Evolutionary conservation across 1,140 invertebrate genomes (phyloP).

Genomic region (Bradysia coprophila): DNA sequence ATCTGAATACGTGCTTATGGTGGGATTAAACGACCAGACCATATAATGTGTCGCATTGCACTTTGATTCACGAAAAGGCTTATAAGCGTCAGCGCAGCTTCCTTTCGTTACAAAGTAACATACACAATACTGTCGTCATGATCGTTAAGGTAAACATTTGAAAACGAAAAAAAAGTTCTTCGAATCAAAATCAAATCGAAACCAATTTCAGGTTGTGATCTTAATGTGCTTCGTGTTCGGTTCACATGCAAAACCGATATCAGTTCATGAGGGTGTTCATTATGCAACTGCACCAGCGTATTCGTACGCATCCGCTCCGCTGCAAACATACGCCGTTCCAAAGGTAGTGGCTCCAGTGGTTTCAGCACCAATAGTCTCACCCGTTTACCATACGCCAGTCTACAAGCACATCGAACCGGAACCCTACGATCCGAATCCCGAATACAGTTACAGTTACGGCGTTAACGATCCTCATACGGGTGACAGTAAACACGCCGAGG

Average conservation of each 20-base stretch:
- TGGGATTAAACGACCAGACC: too few species aligned
- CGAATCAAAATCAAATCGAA: not conserved
- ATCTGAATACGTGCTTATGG: too few species aligned
- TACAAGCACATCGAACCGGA: slow-evolving; percentile 26
- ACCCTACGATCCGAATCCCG: slow-evolving; percentile 45
- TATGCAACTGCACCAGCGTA: slow-evolving; percentile 3
- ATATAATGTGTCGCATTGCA: too few species aligned
- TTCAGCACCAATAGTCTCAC: slow-evolving; percentile 15
- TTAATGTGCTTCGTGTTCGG: slow-evolving; percentile 1
- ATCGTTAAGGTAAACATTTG: not conserved
- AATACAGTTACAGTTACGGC: slow-evolving; percentile 51
- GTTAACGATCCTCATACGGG: slow-evolving; percentile 50
- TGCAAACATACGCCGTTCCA: slow-evolving; percentile 3
- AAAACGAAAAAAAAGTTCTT: not conserved
- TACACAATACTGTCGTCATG: slow-evolving; percentile 1
- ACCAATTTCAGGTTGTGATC: not conserved
- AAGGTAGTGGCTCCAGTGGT: slow-evolving; percentile 10
- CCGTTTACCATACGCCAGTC: slow-evolving; percentile 20
- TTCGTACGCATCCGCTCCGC: slow-evolving; percentile 1
- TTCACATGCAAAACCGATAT: not conserved
- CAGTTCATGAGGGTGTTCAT: not conserved
- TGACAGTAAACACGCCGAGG: slow-evolving; percentile 42
- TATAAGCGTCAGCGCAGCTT: too few species aligned
- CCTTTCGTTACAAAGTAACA: too few species aligned
- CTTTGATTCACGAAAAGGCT: too few species aligned